phyloP scores from a whole-genome alignment of 1,140 invertebrate species.

The Drosophila sechellia region DNA sequence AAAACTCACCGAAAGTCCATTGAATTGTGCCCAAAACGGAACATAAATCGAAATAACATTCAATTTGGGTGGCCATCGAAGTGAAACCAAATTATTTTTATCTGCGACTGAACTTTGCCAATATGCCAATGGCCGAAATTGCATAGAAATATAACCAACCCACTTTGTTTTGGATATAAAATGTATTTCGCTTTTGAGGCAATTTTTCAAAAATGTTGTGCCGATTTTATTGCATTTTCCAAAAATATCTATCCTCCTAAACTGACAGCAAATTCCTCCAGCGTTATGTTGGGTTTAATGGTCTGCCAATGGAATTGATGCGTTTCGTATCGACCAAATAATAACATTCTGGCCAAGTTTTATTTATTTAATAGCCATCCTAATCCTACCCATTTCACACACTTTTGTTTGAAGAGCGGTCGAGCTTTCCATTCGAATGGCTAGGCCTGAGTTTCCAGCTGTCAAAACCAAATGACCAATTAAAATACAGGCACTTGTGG shows the following conservation, averaged over 20 bases:
- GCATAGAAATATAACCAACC: constrained; percentile 7
- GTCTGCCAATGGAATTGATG: constrained; percentile 12
- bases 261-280: background rate
- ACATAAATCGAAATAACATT: constrained; percentile 24
- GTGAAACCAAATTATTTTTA: constrained; percentile 24
- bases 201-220: constrained; percentile 3
- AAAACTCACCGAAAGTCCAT: constrained; percentile 4
- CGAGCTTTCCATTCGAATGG: background rate
- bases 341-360: constrained; percentile 1
- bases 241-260: background rate
- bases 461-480: constrained; percentile 51
- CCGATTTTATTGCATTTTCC: constrained; percentile 8
- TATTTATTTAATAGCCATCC: constrained; percentile 16
- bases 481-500: constrained; percentile 42
- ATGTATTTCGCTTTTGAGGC: constrained; percentile 7
- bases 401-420: constrained; percentile 16
- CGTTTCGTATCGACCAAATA: constrained; percentile 14
- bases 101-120: background rate
- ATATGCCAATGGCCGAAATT: constrained; percentile 18
- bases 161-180: constrained; percentile 14
- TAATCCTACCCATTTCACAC: background rate
- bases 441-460: constrained; percentile 14
- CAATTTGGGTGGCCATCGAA: constrained; percentile 17
- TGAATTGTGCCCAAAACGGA: constrained; percentile 11
- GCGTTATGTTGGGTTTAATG: constrained; percentile 10